phyloP scores from a whole-genome alignment of 2,113 vertebrate genomes.

The Gymnogyps californianus region DNA sequence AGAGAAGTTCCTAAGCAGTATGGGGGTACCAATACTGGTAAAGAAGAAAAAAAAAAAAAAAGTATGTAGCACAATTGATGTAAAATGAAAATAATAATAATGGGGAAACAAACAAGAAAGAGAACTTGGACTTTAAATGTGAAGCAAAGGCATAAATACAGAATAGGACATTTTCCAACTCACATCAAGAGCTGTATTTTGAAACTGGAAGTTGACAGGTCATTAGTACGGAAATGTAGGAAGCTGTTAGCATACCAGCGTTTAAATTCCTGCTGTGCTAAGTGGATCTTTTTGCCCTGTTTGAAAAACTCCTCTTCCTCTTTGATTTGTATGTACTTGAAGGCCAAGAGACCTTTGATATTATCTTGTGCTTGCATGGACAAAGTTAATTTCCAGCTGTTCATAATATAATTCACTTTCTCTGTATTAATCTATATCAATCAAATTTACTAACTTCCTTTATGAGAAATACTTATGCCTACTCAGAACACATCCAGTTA shows the following conservation, averaged over 20 bases:
- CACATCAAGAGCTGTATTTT: background rate
- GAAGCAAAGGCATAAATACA: background rate
- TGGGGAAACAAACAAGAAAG: background rate
- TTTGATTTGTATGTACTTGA: background rate
- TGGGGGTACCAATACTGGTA: background rate
- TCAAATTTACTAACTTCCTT: slow-evolving; percentile 16
- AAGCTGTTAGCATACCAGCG: background rate
- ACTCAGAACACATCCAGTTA: background rate
- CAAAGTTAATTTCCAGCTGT: background rate
- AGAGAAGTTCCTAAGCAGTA: background rate
- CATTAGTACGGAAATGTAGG: background rate
- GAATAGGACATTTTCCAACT: background rate
- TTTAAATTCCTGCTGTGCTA: background rate
- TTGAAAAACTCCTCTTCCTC: background rate
- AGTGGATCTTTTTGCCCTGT: background rate
- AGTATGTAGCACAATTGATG: fast-evolving
- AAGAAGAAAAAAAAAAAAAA: background rate
- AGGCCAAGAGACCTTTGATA: background rate
- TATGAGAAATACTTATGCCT: slow-evolving; percentile 37
- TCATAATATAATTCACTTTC: background rate
- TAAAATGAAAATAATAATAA: background rate
- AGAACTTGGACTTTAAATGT: background rate
- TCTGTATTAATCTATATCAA: background rate
- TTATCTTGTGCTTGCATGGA: background rate
- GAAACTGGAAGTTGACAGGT: background rate